phyloP scores from a whole-genome alignment of 2,888 invertebrate species.

The Mylabris sibirica region DNA sequence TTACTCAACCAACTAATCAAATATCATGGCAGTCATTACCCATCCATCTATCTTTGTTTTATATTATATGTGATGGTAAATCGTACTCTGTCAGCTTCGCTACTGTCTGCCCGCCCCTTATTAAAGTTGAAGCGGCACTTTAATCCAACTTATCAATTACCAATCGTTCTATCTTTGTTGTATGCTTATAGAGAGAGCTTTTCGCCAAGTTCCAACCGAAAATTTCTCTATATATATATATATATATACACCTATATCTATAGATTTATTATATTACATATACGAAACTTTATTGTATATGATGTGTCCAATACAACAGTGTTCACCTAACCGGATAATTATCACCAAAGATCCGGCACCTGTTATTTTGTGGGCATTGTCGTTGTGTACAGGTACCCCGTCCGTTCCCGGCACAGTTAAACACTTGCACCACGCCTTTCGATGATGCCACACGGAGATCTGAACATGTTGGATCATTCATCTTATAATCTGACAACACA shows the following conservation, averaged over 20 bases:
- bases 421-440: conserved; percentile 26
- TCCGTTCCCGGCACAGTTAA: conserved; percentile 21
- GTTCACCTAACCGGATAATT: conserved; percentile 31
- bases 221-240: conserved; percentile 1
- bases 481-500: conserved; percentile 21
- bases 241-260: too few relatives aligned
- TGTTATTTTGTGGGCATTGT: conserved; percentile 35
- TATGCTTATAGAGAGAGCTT: conserved; percentile 9
- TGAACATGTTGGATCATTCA: conserved; percentile 18
- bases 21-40: conserved; percentile 53
- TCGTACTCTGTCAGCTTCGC: conserved; percentile 44
- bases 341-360: conserved; percentile 33
- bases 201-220: conserved; percentile 22
- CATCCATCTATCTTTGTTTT: conserved; percentile 42
- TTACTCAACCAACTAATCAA: conserved; percentile 54
- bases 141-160: conserved; percentile 58
- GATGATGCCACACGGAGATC: conserved; percentile 20
- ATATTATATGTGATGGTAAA: conserved; percentile 24
- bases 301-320: neutral
- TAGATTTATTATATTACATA: too few relatives aligned
- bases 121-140: conserved; percentile 58
- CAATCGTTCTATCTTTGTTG: conserved; percentile 45
- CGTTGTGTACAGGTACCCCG: conserved; percentile 26
- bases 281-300: neutral
- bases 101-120: conserved; percentile 58